These are phyloP conservation scores for Thecophora atra DNA, from an alignment of 2,888 invertebrate species.

Conservation along the genomic window DNA sequence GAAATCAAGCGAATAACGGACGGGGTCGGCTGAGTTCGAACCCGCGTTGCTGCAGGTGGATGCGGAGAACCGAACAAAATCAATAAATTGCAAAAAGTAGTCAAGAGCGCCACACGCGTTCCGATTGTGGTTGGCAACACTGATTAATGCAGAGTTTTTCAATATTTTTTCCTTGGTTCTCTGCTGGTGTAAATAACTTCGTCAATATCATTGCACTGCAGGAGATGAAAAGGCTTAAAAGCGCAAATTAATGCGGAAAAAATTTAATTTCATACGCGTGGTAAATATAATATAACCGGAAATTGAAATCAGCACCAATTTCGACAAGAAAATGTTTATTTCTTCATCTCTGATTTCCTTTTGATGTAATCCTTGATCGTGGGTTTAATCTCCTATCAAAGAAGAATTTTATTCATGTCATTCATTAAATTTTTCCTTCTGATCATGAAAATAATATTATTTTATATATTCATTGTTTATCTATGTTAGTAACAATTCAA, in stretches of 20 bases:
- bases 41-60: background rate
- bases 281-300: background rate
- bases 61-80: conserved; percentile 12
- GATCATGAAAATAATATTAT: background rate
- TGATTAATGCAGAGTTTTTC: conserved; percentile 37
- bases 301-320: background rate
- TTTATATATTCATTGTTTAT: background rate
- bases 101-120: conserved; percentile 1
- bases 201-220: conserved; percentile 15
- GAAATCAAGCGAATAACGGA: background rate
- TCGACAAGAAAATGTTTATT: background rate
- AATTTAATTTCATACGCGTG: conserved; percentile 16
- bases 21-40: background rate
- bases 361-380: too few species aligned
- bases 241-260: conserved; percentile 3
- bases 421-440: too few species aligned
- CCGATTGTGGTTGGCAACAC: conserved; percentile 36
- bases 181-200: conserved; percentile 35
- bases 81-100: conserved; percentile 30
- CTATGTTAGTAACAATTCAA: conserved; percentile 5
- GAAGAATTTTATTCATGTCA: too few species aligned
- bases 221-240: background rate
- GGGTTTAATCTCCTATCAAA: too few species aligned
- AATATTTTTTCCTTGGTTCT: background rate
- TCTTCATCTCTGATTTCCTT: background rate